These are phyloP conservation scores for Falco novaeseelandiae DNA, from an alignment of 2,797 vertebrate species.

Conservation along the genomic window DNA sequence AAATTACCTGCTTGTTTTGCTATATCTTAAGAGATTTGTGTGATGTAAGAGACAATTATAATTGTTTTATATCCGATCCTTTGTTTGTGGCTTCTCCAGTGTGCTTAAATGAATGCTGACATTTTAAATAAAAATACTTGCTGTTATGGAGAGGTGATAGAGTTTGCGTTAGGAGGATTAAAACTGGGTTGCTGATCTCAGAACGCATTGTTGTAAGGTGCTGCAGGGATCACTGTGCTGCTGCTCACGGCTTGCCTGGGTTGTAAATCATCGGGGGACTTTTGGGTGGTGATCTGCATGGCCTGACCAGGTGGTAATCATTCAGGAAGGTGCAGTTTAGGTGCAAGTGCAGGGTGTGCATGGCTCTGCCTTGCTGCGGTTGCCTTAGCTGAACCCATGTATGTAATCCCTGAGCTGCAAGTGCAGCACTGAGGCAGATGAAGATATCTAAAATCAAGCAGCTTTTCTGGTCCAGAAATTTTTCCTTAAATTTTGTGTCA, in stretches of 20 bases:
- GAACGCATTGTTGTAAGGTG: neutral
- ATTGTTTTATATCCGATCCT: neutral
- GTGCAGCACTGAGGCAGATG: accelerated
- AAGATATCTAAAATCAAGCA: neutral
- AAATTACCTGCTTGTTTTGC: neutral
- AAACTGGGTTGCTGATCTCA: neutral
- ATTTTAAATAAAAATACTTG: neutral
- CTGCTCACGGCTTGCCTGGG: neutral
- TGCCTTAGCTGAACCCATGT: neutral
- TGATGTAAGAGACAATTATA: neutral
- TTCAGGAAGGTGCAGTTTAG: neutral
- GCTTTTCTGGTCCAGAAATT: neutral
- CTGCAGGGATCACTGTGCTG: neutral
- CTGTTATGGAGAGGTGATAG: neutral
- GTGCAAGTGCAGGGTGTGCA: accelerated
- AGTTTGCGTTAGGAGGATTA: neutral
- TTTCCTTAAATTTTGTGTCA: neutral
- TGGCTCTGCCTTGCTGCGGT: accelerated
- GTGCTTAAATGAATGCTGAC: neutral
- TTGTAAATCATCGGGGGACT: neutral
- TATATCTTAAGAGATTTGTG: neutral
- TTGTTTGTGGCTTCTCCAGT: neutral
- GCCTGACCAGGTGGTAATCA: accelerated
- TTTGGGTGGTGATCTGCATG: accelerated
- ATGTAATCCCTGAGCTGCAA: neutral